phyloP scores from a whole-genome alignment of 2,113 vertebrate genomes.

The Lethenteron camtschaticum region DNA sequence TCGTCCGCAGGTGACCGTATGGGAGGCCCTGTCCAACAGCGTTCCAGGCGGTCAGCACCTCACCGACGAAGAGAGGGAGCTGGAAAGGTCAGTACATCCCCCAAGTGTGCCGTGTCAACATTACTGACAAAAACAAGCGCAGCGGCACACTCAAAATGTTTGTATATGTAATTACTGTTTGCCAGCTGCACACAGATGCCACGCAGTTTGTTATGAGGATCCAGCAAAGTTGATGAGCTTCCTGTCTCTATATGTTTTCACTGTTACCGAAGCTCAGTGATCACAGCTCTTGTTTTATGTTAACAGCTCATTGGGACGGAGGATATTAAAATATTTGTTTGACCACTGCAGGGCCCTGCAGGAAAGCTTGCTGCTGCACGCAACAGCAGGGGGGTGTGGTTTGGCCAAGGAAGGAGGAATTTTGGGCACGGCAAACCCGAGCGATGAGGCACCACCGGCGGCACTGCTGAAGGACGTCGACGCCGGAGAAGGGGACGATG shows the following conservation, averaged over 20 bases:
- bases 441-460: background rate
- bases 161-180: background rate
- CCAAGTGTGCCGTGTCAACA: background rate
- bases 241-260: background rate
- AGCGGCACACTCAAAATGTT: background rate
- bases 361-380: conserved; percentile 4
- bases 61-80: conserved; percentile 41
- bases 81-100: conserved; percentile 43
- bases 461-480: conserved; percentile 23
- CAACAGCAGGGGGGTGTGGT: background rate
- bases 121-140: background rate
- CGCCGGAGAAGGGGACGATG: conserved; percentile 40
- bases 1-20: conserved; percentile 63
- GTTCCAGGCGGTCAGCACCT: conserved; percentile 61
- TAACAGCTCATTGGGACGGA: background rate
- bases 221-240: background rate
- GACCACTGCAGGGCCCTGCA: background rate
- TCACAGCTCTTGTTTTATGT: background rate
- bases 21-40: conserved; percentile 92
- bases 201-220: background rate
- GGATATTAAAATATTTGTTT: background rate
- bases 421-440: background rate
- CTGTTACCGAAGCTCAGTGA: background rate
- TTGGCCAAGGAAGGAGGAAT: background rate
- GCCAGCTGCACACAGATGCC: background rate